Conservation (phyloP, 2,797 vertebrate species). For the Channa striata region DNA sequence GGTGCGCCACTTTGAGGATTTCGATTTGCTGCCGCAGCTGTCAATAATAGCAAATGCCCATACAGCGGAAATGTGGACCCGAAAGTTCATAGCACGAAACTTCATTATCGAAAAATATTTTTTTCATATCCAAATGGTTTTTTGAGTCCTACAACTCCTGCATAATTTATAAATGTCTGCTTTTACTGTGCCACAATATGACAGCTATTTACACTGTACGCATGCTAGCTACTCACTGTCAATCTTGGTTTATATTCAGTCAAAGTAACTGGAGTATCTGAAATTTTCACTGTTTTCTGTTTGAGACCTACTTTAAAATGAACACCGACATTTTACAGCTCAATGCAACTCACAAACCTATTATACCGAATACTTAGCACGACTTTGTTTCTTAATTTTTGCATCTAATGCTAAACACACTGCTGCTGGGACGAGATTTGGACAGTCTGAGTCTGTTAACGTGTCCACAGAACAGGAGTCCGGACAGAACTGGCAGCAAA, state of each 20-base stretch:
- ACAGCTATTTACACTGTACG: conserved; percentile 16
- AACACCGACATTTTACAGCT: not conserved
- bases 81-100: conserved; percentile 81
- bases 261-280: conserved; percentile 40
- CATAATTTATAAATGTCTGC: not conserved
- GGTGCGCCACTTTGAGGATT: not conserved
- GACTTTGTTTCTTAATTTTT: conserved; percentile 10
- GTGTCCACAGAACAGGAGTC: not conserved
- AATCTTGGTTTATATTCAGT: conserved; percentile 43
- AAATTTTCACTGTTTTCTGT: conserved; percentile 27
- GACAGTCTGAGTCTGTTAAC: not conserved
- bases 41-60: conserved; percentile 71
- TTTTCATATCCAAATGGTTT: conserved; percentile 39
- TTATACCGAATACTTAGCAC: not conserved
- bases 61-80: conserved; percentile 80
- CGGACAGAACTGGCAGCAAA: not conserved
- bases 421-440: conserved; percentile 9
- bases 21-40: conserved; percentile 59
- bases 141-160: not conserved
- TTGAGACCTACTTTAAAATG: not conserved
- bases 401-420: conserved; percentile 36
- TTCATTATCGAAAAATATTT: conserved; percentile 69
- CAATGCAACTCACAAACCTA: not conserved
- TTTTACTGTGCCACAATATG: not conserved
- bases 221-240: conserved; percentile 62